A percentile compares a stretch with the other conserved stretches of the same genome.
phyloP scores from a whole-genome alignment of 2,888 invertebrate genomes.

The Trichopoda pennipes region DNA sequence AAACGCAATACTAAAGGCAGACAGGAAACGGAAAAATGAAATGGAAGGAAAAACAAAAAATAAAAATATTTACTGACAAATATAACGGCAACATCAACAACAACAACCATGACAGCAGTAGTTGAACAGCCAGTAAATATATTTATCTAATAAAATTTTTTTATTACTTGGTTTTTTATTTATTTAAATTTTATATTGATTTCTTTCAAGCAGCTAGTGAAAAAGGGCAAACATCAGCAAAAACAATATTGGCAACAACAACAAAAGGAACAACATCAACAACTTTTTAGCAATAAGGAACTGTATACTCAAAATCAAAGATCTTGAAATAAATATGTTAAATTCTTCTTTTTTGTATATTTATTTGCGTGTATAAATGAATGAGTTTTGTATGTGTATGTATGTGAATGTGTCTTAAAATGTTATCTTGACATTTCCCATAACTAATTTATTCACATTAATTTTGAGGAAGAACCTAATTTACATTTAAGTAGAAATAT shows the following conservation, averaged over 20 bases:
- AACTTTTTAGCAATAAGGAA: too few species aligned
- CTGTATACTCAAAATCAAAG: too few species aligned
- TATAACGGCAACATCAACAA: constrained; percentile 1
- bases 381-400: neutral
- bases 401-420: neutral
- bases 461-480: constrained; percentile 1
- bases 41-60: constrained; percentile 53
- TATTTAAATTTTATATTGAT: constrained; percentile 36
- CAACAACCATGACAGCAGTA: neutral
- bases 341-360: neutral
- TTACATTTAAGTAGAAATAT: neutral
- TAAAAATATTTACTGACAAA: constrained; percentile 42
- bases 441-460: constrained; percentile 58
- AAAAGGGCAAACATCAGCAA: constrained; percentile 38
- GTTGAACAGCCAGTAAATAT: neutral
- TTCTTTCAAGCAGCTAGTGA: neutral
- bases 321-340: neutral
- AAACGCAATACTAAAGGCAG: constrained; percentile 37
- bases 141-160: constrained; percentile 10
- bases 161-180: neutral
- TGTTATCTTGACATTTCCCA: constrained; percentile 41
- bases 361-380: neutral
- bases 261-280: constrained; percentile 34
- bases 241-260: too few species aligned
- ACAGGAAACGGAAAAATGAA: constrained; percentile 66